These are phyloP conservation scores for Cheumatopsyche charites DNA, from an alignment of 1,140 invertebrate species.

Conservation along the genomic window DNA sequence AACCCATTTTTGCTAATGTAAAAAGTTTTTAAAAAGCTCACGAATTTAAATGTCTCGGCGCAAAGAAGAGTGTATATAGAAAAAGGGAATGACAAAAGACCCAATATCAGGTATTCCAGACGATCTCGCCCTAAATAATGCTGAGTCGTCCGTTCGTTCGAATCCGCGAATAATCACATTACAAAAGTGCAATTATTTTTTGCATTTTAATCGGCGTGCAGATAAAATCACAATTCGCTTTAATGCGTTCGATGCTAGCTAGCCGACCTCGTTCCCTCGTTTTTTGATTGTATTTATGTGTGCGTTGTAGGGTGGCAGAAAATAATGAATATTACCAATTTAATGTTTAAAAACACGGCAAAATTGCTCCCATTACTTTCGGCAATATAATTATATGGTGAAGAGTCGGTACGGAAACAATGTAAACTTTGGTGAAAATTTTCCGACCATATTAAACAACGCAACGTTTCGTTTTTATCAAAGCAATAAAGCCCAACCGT, in stretches of 20 bases:
- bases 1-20: conserved; percentile 34
- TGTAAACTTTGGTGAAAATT: conserved; percentile 4
- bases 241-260: background rate
- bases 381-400: conserved; percentile 25
- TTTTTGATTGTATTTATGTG: no score
- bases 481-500: conserved; percentile 13
- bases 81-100: conserved; percentile 19
- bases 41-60: conserved; percentile 32
- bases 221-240: background rate
- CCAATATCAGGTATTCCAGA: conserved; percentile 27
- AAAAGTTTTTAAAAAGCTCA: conserved; percentile 39
- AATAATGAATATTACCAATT: conserved; percentile 22
- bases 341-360: conserved; percentile 22
- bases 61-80: background rate
- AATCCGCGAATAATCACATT: background rate
- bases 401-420: conserved; percentile 16
- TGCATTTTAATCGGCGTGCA: no score
- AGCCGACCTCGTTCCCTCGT: no score
- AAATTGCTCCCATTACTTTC: conserved; percentile 15
- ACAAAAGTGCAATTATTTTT: no score
- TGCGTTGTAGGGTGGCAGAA: background rate
- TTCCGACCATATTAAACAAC: background rate
- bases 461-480: conserved; percentile 18
- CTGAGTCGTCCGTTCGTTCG: no score
- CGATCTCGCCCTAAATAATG: conserved; percentile 14